These are phyloP conservation scores for Upupa epops DNA, from an alignment of 2,113 vertebrate species.

Conservation along the genomic window DNA sequence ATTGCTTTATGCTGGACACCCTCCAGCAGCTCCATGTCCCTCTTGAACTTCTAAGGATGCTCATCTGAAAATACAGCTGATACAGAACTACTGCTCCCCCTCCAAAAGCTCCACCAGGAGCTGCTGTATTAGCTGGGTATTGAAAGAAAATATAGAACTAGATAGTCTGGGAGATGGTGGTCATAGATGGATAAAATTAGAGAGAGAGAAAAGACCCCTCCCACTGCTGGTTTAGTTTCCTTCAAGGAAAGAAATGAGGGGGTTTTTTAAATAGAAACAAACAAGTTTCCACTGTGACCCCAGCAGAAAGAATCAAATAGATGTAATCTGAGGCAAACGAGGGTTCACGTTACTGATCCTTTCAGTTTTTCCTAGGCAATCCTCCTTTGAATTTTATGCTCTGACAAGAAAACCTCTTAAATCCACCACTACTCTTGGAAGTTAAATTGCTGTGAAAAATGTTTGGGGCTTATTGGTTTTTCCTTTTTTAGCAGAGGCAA, in stretches of 20 bases:
- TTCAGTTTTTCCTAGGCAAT: neutral
- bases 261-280: slow-evolving; percentile 45
- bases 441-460: neutral
- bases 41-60: neutral
- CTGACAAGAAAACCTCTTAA: slow-evolving; percentile 50
- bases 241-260: slow-evolving; percentile 43
- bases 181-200: neutral
- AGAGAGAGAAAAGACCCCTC: neutral
- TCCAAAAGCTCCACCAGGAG: neutral
- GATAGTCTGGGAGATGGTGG: neutral
- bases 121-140: neutral
- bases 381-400: slow-evolving; percentile 60
- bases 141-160: neutral
- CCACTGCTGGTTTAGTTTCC: neutral
- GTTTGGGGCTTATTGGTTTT: neutral
- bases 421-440: slow-evolving; percentile 42
- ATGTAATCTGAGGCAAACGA: slow-evolving; percentile 67
- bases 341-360: slow-evolving; percentile 51
- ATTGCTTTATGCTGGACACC: too few relatives aligned
- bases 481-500: neutral
- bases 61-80: neutral
- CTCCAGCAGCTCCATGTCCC: too few relatives aligned
- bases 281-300: slow-evolving; percentile 63
- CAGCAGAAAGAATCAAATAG: slow-evolving; percentile 66
- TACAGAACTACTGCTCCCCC: neutral